Conservation (phyloP, 2,113 vertebrate species). For the Camelus dromedarius region DNA sequence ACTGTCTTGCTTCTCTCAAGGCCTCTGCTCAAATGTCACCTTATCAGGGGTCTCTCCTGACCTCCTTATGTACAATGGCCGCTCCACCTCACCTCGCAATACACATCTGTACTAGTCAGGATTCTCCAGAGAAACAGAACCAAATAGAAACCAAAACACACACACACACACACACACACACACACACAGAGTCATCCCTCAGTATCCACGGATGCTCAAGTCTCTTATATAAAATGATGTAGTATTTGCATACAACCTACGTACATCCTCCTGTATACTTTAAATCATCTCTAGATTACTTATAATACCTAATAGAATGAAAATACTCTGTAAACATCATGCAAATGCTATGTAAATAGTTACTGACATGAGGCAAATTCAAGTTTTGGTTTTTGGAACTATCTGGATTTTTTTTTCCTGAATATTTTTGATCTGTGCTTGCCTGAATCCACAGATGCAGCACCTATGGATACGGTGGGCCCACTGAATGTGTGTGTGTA, state of each 20-base stretch:
- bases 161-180: no score
- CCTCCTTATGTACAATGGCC: background rate
- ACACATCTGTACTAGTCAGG: background rate
- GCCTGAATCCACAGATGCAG: background rate
- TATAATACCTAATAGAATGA: background rate
- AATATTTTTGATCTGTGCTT: background rate
- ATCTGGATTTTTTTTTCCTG: background rate
- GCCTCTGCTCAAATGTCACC: background rate
- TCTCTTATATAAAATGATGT: background rate
- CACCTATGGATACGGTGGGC: background rate
- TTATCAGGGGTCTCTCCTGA: background rate
- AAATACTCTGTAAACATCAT: background rate
- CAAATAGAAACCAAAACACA: background rate
- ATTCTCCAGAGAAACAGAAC: background rate
- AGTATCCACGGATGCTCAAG: background rate
- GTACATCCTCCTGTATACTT: background rate
- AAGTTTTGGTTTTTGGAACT: background rate
- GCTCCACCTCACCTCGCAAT: background rate
- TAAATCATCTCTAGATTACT: background rate
- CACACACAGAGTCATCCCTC: background rate
- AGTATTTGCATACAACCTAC: background rate
- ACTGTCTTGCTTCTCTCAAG: background rate
- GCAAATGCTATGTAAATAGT: background rate
- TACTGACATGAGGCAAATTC: background rate
- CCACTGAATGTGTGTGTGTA: rapidly evolving